These are phyloP conservation scores for Nannospalax galili DNA, from an alignment of 2,113 vertebrate genomes.

Conservation along the genomic window DNA sequence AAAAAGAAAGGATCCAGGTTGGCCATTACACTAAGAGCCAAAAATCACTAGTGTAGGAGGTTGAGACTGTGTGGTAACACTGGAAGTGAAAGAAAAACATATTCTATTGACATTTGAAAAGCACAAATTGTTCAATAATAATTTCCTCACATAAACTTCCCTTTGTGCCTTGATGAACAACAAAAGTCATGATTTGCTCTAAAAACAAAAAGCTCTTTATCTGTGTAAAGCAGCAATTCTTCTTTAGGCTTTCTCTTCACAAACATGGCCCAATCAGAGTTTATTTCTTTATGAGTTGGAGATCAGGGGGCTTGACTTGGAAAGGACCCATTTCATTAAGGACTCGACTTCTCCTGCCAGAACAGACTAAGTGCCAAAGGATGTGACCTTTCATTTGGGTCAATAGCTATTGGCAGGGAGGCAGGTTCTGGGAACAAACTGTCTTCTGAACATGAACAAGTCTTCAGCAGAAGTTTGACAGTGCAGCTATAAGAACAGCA, in stretches of 20 bases:
- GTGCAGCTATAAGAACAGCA: not conserved
- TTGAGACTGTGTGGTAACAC: slow-evolving; percentile 19
- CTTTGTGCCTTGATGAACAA: slow-evolving; percentile 21
- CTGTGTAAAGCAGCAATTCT: slow-evolving; percentile 35
- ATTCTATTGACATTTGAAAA: not conserved
- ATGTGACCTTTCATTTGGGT: slow-evolving; percentile 40
- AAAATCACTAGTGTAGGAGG: slow-evolving; percentile 11
- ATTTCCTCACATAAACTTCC: slow-evolving; percentile 52
- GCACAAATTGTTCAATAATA: slow-evolving; percentile 47
- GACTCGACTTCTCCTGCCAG: slow-evolving; percentile 30
- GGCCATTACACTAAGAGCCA: not conserved
- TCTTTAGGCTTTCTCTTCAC: slow-evolving; percentile 58
- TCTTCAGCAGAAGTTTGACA: not conserved
- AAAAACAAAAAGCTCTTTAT: slow-evolving; percentile 62
- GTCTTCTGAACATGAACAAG: slow-evolving; percentile 48
- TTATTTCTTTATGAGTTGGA: slow-evolving; percentile 53
- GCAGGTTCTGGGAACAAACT: slow-evolving; percentile 52
- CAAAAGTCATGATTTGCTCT: slow-evolving; percentile 7
- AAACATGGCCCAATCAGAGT: slow-evolving; percentile 44
- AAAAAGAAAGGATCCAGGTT: not conserved
- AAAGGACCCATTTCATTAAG: slow-evolving; percentile 63
- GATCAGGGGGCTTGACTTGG: slow-evolving; percentile 61
- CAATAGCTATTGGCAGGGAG: slow-evolving; percentile 31
- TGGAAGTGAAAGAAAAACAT: slow-evolving; percentile 16
- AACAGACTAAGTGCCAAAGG: slow-evolving; percentile 34